These are phyloP conservation scores for Criorhina ranunculi DNA, from an alignment of 2,888 invertebrate species.

Conservation along the genomic window DNA sequence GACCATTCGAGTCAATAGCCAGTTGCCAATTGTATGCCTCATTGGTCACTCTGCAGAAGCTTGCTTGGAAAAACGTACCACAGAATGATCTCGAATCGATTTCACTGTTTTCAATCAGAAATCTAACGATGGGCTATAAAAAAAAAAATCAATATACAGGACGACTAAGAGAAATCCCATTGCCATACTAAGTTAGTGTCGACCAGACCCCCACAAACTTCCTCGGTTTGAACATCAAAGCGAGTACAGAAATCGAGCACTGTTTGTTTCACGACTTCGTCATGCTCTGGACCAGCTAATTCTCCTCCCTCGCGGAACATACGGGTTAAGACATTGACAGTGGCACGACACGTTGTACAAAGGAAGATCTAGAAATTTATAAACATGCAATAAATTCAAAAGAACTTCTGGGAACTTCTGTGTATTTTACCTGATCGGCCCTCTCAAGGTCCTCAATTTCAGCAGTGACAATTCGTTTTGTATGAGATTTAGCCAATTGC, in stretches of 20 bases:
- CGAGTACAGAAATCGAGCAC: constrained; percentile 86
- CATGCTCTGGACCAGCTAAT: constrained; percentile 79
- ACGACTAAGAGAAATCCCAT: neutral
- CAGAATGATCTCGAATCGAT: constrained; percentile 85
- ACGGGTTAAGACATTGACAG: constrained; percentile 79
- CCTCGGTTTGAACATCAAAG: constrained; percentile 86
- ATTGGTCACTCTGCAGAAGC: constrained; percentile 78
- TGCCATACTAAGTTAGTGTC: constrained; percentile 87
- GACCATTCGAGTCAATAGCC: constrained; percentile 57
- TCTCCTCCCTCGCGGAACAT: constrained; percentile 85
- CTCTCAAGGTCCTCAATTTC: constrained; percentile 79
- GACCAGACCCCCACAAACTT: constrained; percentile 88
- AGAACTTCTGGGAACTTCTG: neutral
- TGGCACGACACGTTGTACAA: constrained; percentile 81
- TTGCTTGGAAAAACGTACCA: constrained; percentile 80
- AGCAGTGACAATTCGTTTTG: constrained; percentile 79
- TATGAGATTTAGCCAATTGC: constrained; percentile 80
- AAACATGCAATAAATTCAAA: neutral
- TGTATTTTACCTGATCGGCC: constrained; percentile 76
- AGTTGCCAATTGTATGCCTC: constrained; percentile 81
- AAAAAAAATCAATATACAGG: constrained; percentile 13
- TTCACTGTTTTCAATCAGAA: constrained; percentile 85
- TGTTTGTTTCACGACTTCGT: constrained; percentile 81
- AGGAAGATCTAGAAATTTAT: constrained; percentile 77
- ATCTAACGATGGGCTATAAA: constrained; percentile 86